phyloP scores from a whole-genome alignment of 2,113 vertebrate genomes.

The Oenanthe melanoleuca region DNA sequence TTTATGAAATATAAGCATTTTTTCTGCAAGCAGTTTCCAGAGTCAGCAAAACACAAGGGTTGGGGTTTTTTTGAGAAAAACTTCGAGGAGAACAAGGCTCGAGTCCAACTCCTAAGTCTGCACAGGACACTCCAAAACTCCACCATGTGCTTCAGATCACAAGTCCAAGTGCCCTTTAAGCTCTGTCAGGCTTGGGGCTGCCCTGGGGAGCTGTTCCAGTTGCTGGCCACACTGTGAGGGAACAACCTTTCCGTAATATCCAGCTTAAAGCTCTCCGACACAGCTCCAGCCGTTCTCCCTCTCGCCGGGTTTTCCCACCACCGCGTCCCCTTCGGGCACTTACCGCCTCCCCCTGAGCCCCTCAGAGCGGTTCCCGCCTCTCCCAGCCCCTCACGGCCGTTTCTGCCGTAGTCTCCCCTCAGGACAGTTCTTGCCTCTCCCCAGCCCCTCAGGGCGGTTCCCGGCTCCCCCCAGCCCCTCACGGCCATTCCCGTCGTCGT shows the following conservation, averaged over 20 bases:
- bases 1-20: not conserved
- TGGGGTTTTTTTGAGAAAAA: constrained; percentile 49
- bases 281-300: not conserved
- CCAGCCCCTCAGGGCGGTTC: no score
- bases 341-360: not conserved
- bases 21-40: not conserved
- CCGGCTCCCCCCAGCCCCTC: not conserved
- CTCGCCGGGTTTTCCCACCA: not conserved
- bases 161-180: not conserved
- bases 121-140: no score
- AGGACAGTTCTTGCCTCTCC: no score
- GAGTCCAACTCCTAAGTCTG: not conserved
- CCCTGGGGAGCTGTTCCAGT: not conserved
- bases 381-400: not conserved
- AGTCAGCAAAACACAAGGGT: not conserved
- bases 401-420: no score
- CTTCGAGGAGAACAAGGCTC: not conserved
- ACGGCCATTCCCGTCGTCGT: not conserved
- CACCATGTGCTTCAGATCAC: no score
- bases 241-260: not conserved
- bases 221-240: not conserved
- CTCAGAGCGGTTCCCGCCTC: not conserved
- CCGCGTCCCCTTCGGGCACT: not conserved
- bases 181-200: not conserved
- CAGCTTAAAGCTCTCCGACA: not conserved